Base-by-base conservation (phyloP, 2,113 vertebrate genomes). In the Paraplagusia blochii region DNA sequence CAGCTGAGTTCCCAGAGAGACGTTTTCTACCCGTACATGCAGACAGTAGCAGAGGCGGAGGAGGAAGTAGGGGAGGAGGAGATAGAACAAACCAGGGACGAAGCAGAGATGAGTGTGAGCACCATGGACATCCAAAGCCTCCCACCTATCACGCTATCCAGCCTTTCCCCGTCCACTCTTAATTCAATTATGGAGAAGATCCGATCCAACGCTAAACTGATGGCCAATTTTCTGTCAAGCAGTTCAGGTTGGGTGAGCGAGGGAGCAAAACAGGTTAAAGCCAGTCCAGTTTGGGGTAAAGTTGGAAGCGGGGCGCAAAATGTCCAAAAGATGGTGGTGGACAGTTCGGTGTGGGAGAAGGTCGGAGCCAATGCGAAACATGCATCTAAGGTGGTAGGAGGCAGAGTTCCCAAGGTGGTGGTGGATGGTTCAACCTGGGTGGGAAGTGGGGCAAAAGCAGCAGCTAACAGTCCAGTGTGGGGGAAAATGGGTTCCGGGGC, bases 61-160 rank as follows among this genome's bases (percentile, higher is more conserved):
- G 73, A 85, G 63, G 80, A 80, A 58, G 69, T 76, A 55, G 72
- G 33, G 50, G 78, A 81, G 34, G 72, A 79, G 7, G 86, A 86
- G 57, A 69, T 79, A 48, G 87, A 85, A 69, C 60, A 69, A 69
- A 72, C 54, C 1, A 77, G 84, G 59, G 73, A 76, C 5, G 86
- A 81, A 73, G 85, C 87, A 8, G 85, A 89, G 72, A 86, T 63
- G 51, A 81, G 66, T 44, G 82, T 81, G 1, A 74, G 67, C 38
- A 39, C 51, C 17, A 73, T 58, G 48, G 76, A 55, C 3, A 64
- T 72, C 0, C 71, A 83, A 33, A 79, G 66, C 69, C 79, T 69
- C 34, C 72, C 84, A 42, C 29, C 8, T 9, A 48, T 72, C 10
- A 70, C 73, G 0, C 51, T 64, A 18, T 67, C 74, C 0, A 52